These are phyloP conservation scores for Linnaemya vulpina DNA, from an alignment of 2,888 invertebrate species.

Conservation along the genomic window DNA sequence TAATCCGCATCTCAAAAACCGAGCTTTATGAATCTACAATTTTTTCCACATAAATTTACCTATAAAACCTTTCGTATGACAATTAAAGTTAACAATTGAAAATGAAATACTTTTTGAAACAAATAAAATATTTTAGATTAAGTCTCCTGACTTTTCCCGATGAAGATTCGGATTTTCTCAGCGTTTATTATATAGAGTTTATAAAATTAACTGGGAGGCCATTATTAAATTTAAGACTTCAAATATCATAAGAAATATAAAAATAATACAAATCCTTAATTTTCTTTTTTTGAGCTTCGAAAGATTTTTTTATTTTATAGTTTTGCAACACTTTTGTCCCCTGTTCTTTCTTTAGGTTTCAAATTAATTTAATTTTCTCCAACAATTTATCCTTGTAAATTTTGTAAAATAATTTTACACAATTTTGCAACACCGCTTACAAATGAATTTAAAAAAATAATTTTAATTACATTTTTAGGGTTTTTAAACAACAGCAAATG, in stretches of 20 bases:
- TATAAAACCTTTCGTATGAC: too few relatives aligned
- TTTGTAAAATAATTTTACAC: conserved; percentile 13
- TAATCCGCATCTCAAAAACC: too few relatives aligned
- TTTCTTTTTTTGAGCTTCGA: background rate
- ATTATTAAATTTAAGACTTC: too few relatives aligned
- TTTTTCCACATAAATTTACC: too few relatives aligned
- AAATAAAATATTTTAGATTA: too few relatives aligned
- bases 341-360: background rate
- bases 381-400: conserved; percentile 2
- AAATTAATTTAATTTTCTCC: background rate
- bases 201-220: too few relatives aligned
- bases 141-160: too few relatives aligned
- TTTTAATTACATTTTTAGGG: conserved; percentile 52
- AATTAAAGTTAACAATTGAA: too few relatives aligned
- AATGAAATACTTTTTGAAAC: too few relatives aligned
- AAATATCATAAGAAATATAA: background rate
- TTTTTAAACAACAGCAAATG: conserved; percentile 27
- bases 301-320: background rate
- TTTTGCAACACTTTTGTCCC: conserved; percentile 13
- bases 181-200: too few relatives aligned
- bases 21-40: too few relatives aligned
- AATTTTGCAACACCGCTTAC: conserved; percentile 52
- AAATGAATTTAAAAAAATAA: conserved; percentile 20
- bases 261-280: conserved; percentile 49
- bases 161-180: too few relatives aligned